Evolutionary conservation across 1,140 invertebrate species (phyloP).

Genomic region (Spodoptera litura): DNA sequence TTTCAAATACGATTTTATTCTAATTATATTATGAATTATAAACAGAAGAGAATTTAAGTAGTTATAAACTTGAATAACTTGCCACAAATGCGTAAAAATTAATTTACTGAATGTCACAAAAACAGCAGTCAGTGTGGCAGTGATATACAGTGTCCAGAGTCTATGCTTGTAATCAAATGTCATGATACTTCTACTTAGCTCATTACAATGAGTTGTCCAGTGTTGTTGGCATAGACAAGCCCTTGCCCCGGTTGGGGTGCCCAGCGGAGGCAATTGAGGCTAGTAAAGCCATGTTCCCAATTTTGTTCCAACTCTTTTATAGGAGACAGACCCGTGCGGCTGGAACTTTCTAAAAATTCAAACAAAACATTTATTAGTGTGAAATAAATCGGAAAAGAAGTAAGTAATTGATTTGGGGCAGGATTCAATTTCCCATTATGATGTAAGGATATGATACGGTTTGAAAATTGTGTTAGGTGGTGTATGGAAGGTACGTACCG

Average conservation of each 20-base stretch:
- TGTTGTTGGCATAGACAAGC: constrained; percentile 94
- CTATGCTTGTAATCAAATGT: background rate
- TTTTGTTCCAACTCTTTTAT: constrained; percentile 87
- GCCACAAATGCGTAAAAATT: constrained; percentile 24
- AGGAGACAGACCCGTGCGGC: constrained; percentile 72
- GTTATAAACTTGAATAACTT: constrained; percentile 19
- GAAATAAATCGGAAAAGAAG: too few species aligned
- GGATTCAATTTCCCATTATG: too few species aligned
- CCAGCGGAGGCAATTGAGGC: constrained; percentile 94
- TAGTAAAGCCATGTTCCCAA: constrained; percentile 88
- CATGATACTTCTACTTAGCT: constrained; percentile 76
- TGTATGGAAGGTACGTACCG: constrained; percentile 53
- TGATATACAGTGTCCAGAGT: constrained; percentile 13
- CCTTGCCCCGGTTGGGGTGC: constrained; percentile 93
- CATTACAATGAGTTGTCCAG: constrained; percentile 92
- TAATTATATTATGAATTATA: constrained; percentile 32
- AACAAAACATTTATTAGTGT: background rate
- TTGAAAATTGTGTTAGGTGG: too few species aligned
- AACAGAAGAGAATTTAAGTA: constrained; percentile 22
- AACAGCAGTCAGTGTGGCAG: constrained; percentile 22
- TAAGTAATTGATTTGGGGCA: too few species aligned
- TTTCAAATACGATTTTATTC: constrained; percentile 23
- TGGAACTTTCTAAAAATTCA: constrained; percentile 69
- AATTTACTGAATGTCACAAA: constrained; percentile 15
- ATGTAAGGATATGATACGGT: too few species aligned